Conservation (phyloP, 2,113 vertebrate species). For the Tiliqua scincoides region DNA sequence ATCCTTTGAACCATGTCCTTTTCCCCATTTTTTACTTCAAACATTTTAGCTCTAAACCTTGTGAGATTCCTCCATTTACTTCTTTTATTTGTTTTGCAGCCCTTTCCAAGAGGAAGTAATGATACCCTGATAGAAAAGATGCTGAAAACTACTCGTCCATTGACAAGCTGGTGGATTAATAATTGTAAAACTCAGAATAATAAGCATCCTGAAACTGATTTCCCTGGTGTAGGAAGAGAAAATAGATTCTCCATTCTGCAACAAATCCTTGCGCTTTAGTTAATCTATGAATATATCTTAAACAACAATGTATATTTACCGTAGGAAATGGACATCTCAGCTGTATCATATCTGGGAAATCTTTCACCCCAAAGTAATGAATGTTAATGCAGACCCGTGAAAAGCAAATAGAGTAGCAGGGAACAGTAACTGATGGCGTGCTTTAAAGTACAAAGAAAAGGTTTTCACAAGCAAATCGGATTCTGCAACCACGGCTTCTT, state of each 20-base stretch:
- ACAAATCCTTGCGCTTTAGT: not conserved
- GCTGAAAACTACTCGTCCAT: slow-evolving; percentile 12
- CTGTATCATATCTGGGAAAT: not conserved
- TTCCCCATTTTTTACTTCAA: not conserved
- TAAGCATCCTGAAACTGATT: slow-evolving; percentile 1
- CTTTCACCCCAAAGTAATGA: not conserved
- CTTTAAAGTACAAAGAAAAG: not conserved
- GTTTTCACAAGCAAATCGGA: not conserved
- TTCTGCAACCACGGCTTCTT: not conserved
- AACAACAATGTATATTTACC: not conserved
- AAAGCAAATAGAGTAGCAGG: not conserved
- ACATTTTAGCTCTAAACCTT: not conserved
- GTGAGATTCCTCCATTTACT: slow-evolving; percentile 10
- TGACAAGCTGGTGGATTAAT: slow-evolving; percentile 23
- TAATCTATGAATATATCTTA: not conserved
- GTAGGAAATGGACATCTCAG: slow-evolving; percentile 6
- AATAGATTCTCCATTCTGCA: not conserved
- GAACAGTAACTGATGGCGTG: not conserved
- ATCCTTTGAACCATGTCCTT: not conserved
- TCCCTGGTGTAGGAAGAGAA: slow-evolving; percentile 2
- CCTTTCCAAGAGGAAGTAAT: slow-evolving; percentile 3
- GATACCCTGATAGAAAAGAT: slow-evolving; percentile 13
- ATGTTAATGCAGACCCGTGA: not conserved
- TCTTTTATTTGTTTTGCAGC: slow-evolving; percentile 11
- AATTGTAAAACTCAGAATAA: slow-evolving; percentile 19